Conservation (phyloP, 2,888 invertebrate species). For the Amphiduros pacificus region DNA sequence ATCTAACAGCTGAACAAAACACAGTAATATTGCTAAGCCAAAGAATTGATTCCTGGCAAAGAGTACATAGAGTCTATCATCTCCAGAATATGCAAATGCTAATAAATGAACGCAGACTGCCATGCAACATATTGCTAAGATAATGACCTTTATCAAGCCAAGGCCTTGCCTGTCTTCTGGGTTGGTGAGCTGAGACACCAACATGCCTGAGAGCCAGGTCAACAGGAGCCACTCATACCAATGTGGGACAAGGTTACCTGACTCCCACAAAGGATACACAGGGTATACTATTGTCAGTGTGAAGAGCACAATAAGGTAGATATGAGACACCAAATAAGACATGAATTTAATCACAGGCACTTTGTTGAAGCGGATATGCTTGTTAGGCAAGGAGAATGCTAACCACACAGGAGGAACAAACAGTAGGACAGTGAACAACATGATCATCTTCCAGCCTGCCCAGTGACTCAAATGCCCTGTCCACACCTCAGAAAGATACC, state of each 20-base stretch:
- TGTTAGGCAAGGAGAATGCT: constrained; percentile 89
- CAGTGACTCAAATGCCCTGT: constrained; percentile 88
- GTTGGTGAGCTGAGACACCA: constrained; percentile 95
- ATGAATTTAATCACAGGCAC: constrained; percentile 99
- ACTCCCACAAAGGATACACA: constrained; percentile 54
- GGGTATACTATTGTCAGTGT: constrained; percentile 71
- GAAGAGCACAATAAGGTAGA: constrained; percentile 92
- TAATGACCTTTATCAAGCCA: constrained; percentile 74
- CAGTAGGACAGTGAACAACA: constrained; percentile 79
- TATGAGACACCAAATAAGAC: constrained; percentile 97
- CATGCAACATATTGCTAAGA: constrained; percentile 75
- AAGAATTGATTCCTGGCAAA: constrained; percentile 97
- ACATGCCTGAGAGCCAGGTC: constrained; percentile 90
- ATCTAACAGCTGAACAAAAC: constrained; percentile 92
- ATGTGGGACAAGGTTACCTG: constrained; percentile 72
- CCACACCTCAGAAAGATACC: constrained; percentile 94
- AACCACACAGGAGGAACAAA: constrained; percentile 95
- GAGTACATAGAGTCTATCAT: constrained; percentile 71
- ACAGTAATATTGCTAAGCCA: constrained; percentile 89
- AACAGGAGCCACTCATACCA: constrained; percentile 96
- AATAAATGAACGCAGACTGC: constrained; percentile 73
- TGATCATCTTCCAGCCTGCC: constrained; percentile 90
- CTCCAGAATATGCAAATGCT: constrained; percentile 61
- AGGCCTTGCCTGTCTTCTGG: constrained; percentile 96
- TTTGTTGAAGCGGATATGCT: constrained; percentile 88